Evolutionary conservation across 2,888 invertebrate species (phyloP).

Genomic region (Hypena proboscidalis): DNA sequence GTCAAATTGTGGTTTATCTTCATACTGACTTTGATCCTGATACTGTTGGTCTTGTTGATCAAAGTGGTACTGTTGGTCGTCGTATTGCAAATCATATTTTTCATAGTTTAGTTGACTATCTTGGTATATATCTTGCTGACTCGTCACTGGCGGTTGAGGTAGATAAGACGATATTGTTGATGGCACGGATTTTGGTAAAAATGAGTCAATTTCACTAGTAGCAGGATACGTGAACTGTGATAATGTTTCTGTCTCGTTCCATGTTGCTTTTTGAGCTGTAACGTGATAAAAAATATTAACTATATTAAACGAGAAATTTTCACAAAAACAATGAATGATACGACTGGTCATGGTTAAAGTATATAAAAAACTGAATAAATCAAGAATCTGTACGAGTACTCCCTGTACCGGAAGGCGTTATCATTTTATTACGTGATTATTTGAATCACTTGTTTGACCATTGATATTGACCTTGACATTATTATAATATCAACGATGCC

Average conservation of each 20-base stretch:
- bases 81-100: constrained; percentile 57
- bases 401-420: constrained; percentile 66
- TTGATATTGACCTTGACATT: constrained; percentile 32
- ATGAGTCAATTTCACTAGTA: constrained; percentile 65
- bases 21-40: constrained; percentile 38
- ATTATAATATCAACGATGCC: constrained; percentile 6
- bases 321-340: constrained; percentile 56
- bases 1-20: constrained; percentile 47
- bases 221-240: constrained; percentile 71
- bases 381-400: constrained; percentile 35
- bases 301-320: constrained; percentile 52
- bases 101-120: constrained; percentile 63
- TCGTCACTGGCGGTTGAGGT: constrained; percentile 64
- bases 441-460: constrained; percentile 24
- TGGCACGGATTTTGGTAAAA: constrained; percentile 66
- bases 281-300: constrained; percentile 64
- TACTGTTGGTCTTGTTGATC: constrained; percentile 45
- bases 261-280: constrained; percentile 79
- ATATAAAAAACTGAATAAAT: constrained; percentile 49
- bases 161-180: constrained; percentile 65
- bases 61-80: constrained; percentile 51
- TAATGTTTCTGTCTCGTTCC: constrained; percentile 71
- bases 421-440: constrained; percentile 50
- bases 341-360: constrained; percentile 57
- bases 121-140: constrained; percentile 60